Base-by-base conservation (phyloP, 2,113 vertebrate genomes). In the Amphiprion percula region DNA sequence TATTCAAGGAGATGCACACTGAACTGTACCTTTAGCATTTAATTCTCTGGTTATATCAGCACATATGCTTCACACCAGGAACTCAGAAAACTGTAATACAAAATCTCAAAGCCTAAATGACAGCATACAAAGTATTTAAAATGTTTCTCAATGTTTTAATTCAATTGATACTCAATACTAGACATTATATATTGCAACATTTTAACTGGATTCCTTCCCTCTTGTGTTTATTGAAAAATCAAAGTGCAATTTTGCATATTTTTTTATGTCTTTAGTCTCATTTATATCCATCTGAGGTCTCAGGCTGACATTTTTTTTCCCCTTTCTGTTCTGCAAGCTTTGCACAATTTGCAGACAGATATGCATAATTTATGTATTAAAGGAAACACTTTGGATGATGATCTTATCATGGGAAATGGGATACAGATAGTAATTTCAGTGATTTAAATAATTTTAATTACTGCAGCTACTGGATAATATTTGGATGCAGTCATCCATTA, bases 371-470 rank as follows among this genome's bases (percentile, higher is more conserved):
- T 77, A 81, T 86, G 78, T 65, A 73, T 79, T 68, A 64, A 81
- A 60, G 6, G n/a, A n/a, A 76, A 73, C 39, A 21, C 39, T 74
- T 63, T 74, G 60, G 68, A 58, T 79, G 74, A 59, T 19, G 56
- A 33, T 71, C 16, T 60, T 62, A 66, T 69, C 61, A 49, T 65
- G 62, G 67, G 67, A 73, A 82, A 62, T 82, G 70, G 41, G 30
- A 67, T 52, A 15, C 14, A 24, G 75, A 76, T 63, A 39, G 15
- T 82, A 58, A 74, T 79, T 82, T 82, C 44, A 77, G 23, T 71
- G 33, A 84, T 86, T 79, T 76, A 39, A 79, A 84, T 82, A 23
- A 68, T 77, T 74, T 62, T 69, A 84, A 86, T 84, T 79, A 82
- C 54, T 59, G 77, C 54, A 63, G 23, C 61, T 47, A 2, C 33